A percentile compares a stretch with the other conserved stretches of the same genome.
phyloP scores from a whole-genome alignment of 64 coral and sea anemone genomes.

The Catalaphyllia jardinei region DNA sequence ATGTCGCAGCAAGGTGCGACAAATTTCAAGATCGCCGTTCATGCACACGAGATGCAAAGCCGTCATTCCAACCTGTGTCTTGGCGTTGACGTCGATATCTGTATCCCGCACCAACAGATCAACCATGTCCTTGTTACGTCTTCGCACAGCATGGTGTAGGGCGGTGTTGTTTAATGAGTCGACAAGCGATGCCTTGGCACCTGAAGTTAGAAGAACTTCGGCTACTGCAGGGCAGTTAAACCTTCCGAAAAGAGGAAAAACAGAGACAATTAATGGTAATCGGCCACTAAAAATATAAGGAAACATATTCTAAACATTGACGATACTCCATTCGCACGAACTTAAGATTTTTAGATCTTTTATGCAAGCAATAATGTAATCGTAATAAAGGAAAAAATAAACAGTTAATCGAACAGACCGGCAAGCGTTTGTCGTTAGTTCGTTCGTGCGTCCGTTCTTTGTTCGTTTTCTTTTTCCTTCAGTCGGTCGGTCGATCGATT shows the following conservation, averaged over 20 bases:
- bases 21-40: constrained; percentile 64
- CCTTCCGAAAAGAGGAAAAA: not conserved
- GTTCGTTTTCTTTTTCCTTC: too few species aligned
- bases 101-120: constrained; percentile 55
- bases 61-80: constrained; percentile 58
- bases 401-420: too few species aligned
- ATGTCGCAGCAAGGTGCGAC: constrained; percentile 54
- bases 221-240: constrained; percentile 27
- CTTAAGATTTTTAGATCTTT: too few species aligned
- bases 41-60: constrained; percentile 75
- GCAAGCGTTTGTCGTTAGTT: too few species aligned
- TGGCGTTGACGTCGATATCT: constrained; percentile 57
- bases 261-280: too few species aligned
- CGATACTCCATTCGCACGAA: too few species aligned
- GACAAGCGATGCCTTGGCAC: not conserved
- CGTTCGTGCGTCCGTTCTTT: too few species aligned
- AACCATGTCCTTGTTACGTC: constrained; percentile 39
- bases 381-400: too few species aligned
- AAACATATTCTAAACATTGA: too few species aligned
- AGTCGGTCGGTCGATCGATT: too few species aligned
- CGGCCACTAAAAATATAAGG: too few species aligned
- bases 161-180: constrained; percentile 21
- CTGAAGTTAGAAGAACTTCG: constrained; percentile 1
- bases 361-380: too few species aligned
- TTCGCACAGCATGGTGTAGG: constrained; percentile 24